Conservation (phyloP, 2,888 invertebrate genomes). For the Melikaiella ostensackeni region DNA sequence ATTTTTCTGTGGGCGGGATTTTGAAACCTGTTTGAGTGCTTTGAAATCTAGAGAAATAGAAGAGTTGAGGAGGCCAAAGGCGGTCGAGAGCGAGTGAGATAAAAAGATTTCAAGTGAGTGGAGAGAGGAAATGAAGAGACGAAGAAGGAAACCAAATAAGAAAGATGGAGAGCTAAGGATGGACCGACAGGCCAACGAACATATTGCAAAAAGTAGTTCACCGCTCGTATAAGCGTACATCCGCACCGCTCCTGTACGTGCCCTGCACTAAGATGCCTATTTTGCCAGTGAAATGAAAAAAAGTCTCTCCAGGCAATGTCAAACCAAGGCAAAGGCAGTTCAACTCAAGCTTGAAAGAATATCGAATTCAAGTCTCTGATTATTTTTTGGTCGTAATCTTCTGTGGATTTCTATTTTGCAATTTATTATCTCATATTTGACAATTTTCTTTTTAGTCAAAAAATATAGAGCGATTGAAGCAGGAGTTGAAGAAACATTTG, state of each 20-base stretch:
- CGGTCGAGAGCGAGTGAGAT: conserved; percentile 44
- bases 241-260: conserved; percentile 51
- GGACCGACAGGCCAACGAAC: conserved; percentile 56
- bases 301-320: conserved; percentile 50
- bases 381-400: not conserved
- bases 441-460: too few species aligned
- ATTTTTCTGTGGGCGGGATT: conserved; percentile 76
- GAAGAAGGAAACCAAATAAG: conserved; percentile 41
- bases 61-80: conserved; percentile 55
- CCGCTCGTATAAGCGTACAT: conserved; percentile 61
- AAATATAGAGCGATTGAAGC: too few species aligned
- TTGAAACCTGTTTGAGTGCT: conserved; percentile 76
- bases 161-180: conserved; percentile 44
- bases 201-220: conserved; percentile 72
- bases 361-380: conserved; percentile 35
- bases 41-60: conserved; percentile 71
- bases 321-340: conserved; percentile 40
- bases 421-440: too few species aligned
- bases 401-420: not conserved
- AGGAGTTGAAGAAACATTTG: too few species aligned
- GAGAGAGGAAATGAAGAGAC: conserved; percentile 24
- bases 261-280: conserved; percentile 54
- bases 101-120: conserved; percentile 36
- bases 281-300: conserved; percentile 51
- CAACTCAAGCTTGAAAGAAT: not conserved